Conservation (phyloP, 2,888 invertebrate genomes). For the Athalia cordata region DNA sequence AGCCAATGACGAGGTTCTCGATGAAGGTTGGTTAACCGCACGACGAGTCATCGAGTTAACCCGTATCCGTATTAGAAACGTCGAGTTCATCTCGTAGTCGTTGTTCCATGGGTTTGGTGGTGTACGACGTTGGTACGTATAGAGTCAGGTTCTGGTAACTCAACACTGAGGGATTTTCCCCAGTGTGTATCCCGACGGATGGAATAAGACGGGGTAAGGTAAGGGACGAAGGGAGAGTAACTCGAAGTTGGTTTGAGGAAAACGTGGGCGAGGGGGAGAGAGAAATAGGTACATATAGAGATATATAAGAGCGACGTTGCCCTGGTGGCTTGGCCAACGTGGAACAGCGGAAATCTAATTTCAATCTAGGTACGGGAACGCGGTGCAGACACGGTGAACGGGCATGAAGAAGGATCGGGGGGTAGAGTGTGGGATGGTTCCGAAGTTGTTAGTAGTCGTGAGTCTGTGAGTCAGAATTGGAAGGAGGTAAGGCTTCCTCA, state of each 20-base stretch:
- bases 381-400: conserved; percentile 31
- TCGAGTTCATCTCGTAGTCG: too few species aligned
- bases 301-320: background rate
- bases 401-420: conserved; percentile 31
- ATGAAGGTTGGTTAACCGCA: too few species aligned
- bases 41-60: too few species aligned
- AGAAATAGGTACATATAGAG: background rate
- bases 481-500: conserved; percentile 6
- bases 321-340: conserved; percentile 31
- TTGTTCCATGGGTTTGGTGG: too few species aligned
- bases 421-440: background rate
- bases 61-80: too few species aligned
- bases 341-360: conserved; percentile 44
- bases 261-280: background rate
- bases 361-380: conserved; percentile 37
- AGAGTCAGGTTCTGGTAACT: too few species aligned
- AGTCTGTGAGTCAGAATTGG: background rate
- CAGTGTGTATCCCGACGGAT: too few species aligned
- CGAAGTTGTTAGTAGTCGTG: too few species aligned
- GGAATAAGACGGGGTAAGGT: too few species aligned
- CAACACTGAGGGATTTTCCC: too few species aligned
- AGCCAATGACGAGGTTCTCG: too few species aligned
- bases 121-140: too few species aligned
- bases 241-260: background rate
- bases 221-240: background rate